These are phyloP conservation scores for Aporrectodea caliginosa DNA, from an alignment of 1,140 invertebrate species.

Conservation along the genomic window DNA sequence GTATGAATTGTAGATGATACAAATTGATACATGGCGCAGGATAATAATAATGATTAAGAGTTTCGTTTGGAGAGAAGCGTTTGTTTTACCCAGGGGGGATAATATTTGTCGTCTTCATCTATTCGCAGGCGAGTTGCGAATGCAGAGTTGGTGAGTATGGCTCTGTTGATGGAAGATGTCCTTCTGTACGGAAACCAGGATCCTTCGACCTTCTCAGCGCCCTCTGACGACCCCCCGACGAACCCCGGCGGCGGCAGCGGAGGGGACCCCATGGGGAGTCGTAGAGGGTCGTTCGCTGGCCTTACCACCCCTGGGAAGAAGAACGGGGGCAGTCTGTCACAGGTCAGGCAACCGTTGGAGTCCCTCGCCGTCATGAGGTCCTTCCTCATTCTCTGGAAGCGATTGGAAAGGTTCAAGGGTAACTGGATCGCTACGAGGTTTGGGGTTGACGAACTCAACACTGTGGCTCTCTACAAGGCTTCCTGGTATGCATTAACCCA, in stretches of 20 bases:
- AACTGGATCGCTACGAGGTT: conserved; percentile 50
- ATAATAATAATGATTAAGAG: too few relatives aligned
- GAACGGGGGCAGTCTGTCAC: conserved; percentile 37
- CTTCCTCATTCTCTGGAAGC: conserved; percentile 54
- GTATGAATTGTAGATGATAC: too few relatives aligned
- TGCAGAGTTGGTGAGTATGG: conserved; percentile 54
- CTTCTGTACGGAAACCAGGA: conserved; percentile 44
- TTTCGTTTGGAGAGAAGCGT: neutral
- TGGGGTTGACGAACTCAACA: conserved; percentile 44
- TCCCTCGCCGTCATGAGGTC: conserved; percentile 48
- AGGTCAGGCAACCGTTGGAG: conserved; percentile 46
- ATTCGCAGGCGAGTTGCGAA: conserved; percentile 50
- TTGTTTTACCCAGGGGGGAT: neutral
- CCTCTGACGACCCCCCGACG: too few relatives aligned
- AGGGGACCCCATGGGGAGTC: too few relatives aligned
- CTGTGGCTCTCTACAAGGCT: conserved; percentile 40
- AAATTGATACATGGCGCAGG: too few relatives aligned
- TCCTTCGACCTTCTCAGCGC: too few relatives aligned
- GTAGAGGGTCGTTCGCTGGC: too few relatives aligned
- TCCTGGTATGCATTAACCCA: too few relatives aligned
- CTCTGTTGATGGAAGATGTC: conserved; percentile 53
- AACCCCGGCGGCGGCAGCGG: too few relatives aligned
- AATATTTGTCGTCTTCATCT: neutral
- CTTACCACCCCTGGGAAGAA: conserved; percentile 35
- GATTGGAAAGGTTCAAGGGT: conserved; percentile 47